Evolutionary conservation across 37 sponge, comb jelly and placozoan genomes (phyloP).

Genomic region (Haliclona indistincta): DNA sequence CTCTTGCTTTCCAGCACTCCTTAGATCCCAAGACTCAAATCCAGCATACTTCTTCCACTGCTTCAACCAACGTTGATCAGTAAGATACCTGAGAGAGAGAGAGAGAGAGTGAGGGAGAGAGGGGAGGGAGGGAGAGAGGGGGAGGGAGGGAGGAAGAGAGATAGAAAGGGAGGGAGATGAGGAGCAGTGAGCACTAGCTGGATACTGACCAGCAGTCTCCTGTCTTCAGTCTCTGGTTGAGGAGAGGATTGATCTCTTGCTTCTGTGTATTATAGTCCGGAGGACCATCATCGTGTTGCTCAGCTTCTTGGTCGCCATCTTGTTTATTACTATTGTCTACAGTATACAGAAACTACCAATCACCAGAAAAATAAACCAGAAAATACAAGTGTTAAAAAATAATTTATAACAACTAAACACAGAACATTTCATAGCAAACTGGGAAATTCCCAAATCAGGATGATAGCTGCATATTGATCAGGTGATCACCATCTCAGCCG

Average conservation of each 20-base stretch:
- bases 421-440: too few relatives aligned
- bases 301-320: too few relatives aligned
- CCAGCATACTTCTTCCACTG: slow-evolving; percentile 96
- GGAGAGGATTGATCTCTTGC: slow-evolving; percentile 39
- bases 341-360: too few relatives aligned
- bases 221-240: slow-evolving; percentile 48
- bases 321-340: too few relatives aligned
- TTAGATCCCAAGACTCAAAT: slow-evolving; percentile 79
- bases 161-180: slow-evolving; percentile 13
- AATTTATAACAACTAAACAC: too few relatives aligned
- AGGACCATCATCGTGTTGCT: too few relatives aligned
- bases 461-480: too few relatives aligned
- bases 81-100: slow-evolving; percentile 55
- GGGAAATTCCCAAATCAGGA: too few relatives aligned
- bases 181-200: not conserved
- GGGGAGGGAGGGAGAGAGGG: slow-evolving; percentile 7
- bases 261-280: slow-evolving; percentile 57
- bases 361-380: too few relatives aligned
- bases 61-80: slow-evolving; percentile 88
- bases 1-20: slow-evolving; percentile 50
- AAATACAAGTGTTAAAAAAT: too few relatives aligned
- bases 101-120: not conserved
- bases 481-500: too few relatives aligned
- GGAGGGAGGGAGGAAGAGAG: slow-evolving; percentile 19
- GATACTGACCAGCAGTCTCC: slow-evolving; percentile 62